Conservation (phyloP, 1,140 invertebrate species). For the Polypedilum vanderplanki region DNA sequence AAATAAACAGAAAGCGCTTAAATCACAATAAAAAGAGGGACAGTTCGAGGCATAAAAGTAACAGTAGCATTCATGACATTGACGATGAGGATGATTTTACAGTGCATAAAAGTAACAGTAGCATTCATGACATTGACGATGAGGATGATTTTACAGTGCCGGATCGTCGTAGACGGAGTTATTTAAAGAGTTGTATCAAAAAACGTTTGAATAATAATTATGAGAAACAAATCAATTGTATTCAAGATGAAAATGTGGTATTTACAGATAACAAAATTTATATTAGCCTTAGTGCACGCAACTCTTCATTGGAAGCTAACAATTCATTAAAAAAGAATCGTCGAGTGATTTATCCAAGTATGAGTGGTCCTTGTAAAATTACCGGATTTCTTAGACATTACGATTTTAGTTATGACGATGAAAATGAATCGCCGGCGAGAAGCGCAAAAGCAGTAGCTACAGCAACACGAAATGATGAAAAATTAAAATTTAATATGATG, state of each 20-base stretch:
- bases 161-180: not conserved
- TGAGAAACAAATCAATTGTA: constrained; percentile 23
- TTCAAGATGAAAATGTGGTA: constrained; percentile 20
- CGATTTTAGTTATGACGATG: not conserved
- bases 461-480: not conserved
- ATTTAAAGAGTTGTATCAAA: not conserved
- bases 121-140: not conserved
- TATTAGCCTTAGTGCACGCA: not conserved
- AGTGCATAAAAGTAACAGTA: not conserved
- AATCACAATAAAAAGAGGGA: not conserved
- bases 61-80: not conserved
- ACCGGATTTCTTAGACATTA: not conserved
- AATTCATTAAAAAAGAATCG: constrained; percentile 20
- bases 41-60: not conserved
- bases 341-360: not conserved
- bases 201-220: constrained; percentile 20
- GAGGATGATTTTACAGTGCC: constrained; percentile 23
- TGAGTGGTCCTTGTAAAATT: not conserved
- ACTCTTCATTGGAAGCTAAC: not conserved
- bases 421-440: not conserved
- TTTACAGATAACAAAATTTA: constrained; percentile 25
- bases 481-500: not conserved
- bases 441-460: not conserved
- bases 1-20: not conserved
- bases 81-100: too few species aligned